phyloP scores from a whole-genome alignment of 2,888 invertebrate species.

The Chromoteleia sp. region DNA sequence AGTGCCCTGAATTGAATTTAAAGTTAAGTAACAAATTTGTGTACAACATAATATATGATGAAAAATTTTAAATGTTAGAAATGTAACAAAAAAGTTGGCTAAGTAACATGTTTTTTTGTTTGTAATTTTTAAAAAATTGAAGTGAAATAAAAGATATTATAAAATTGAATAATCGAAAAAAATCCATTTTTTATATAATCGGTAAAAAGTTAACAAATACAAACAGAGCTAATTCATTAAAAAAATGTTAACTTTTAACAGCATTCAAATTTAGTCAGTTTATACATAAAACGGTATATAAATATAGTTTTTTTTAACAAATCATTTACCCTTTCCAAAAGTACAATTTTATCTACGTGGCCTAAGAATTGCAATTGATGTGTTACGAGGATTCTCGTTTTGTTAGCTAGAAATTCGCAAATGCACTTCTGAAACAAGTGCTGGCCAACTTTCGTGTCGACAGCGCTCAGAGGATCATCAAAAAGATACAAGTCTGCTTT shows the following conservation, averaged over 20 bases:
- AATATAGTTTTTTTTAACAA: neutral
- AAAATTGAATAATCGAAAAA: too few species aligned
- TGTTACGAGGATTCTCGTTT: conserved; percentile 88
- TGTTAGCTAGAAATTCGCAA: conserved; percentile 86
- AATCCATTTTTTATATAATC: too few species aligned
- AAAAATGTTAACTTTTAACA: too few species aligned
- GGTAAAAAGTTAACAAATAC: too few species aligned
- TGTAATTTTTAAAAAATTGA: too few species aligned
- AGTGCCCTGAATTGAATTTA: conserved; percentile 36
- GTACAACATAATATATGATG: too few species aligned
- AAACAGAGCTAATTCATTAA: too few species aligned
- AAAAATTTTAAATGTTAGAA: too few species aligned
- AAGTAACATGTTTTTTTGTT: too few species aligned
- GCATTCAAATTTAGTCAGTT: neutral
- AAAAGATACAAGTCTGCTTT: conserved; percentile 92
- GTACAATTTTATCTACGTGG: conserved; percentile 83
- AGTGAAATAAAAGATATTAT: too few species aligned
- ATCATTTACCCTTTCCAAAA: conserved; percentile 82
- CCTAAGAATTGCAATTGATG: conserved; percentile 90
- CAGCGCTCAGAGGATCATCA: conserved; percentile 93
- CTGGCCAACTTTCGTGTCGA: conserved; percentile 91
- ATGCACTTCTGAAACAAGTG: conserved; percentile 91
- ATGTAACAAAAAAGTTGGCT: too few species aligned
- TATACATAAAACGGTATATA: neutral
- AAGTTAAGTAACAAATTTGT: too few species aligned